Percentiles rank a stretch among this genome's conserved stretches.
Conservation (phyloP, 2,113 vertebrate genomes). For the Phoenicopterus ruber region DNA sequence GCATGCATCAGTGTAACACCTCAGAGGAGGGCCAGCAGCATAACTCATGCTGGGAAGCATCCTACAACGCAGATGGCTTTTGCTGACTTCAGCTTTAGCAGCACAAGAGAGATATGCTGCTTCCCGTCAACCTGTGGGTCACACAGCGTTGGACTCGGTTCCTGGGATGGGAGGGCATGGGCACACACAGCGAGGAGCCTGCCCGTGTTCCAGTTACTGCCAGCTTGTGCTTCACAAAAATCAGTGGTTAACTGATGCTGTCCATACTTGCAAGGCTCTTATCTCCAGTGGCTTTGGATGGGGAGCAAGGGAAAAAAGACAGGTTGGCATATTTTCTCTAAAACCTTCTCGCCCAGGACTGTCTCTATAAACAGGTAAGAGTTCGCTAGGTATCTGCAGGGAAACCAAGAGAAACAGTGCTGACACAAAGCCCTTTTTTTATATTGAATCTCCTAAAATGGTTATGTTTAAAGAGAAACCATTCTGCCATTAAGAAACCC, state of each 20-base stretch:
- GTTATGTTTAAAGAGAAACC: neutral
- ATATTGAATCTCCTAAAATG: neutral
- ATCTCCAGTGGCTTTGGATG: neutral
- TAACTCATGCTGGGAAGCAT: neutral
- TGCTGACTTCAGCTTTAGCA: neutral
- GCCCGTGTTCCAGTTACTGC: neutral
- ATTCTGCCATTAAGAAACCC: constrained; percentile 1
- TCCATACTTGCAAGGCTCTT: neutral
- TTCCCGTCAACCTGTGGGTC: neutral
- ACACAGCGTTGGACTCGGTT: neutral
- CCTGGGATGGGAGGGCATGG: neutral
- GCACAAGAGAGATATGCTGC: neutral
- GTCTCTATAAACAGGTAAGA: neutral
- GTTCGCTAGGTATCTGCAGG: neutral
- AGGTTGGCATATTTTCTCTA: neutral
- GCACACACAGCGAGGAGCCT: neutral
- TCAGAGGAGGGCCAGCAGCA: neutral
- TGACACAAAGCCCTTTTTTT: neutral
- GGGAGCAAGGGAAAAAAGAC: neutral
- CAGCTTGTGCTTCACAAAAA: neutral
- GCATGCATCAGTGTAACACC: neutral
- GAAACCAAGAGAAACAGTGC: neutral
- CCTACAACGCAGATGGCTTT: neutral
- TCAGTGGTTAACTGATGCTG: neutral
- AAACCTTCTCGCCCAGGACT: neutral